Conservation (phyloP, 92 coral and sea anemone genomes). For the Zoanthus solanderi region DNA sequence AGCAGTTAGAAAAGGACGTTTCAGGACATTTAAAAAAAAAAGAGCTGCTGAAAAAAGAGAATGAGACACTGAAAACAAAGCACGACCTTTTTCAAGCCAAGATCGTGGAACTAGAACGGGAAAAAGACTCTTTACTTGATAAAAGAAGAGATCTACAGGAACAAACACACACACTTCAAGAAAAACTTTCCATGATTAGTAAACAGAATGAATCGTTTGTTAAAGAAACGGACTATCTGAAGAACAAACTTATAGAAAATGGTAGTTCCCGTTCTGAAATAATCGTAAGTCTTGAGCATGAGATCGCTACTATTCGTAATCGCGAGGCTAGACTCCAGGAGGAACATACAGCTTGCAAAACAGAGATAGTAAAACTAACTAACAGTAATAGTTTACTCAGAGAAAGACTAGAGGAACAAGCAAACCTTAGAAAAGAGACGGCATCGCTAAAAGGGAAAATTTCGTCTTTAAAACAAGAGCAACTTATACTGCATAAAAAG, state of each 20-base stretch:
- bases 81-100: slow-evolving; percentile 57
- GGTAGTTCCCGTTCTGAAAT: slow-evolving; percentile 34
- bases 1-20: slow-evolving; percentile 17
- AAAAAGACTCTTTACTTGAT: slow-evolving; percentile 17
- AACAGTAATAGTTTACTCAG: background rate
- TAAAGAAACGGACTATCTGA: slow-evolving; percentile 2
- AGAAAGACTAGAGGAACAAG: background rate
- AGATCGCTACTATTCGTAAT: slow-evolving; percentile 30
- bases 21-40: background rate
- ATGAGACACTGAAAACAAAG: slow-evolving; percentile 67
- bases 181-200: slow-evolving; percentile 23
- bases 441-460: slow-evolving; percentile 16
- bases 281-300: slow-evolving; percentile 31
- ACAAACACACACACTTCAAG: slow-evolving; percentile 24
- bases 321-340: slow-evolving; percentile 25
- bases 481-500: slow-evolving; percentile 46
- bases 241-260: slow-evolving; percentile 14
- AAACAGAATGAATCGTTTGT: slow-evolving; percentile 13
- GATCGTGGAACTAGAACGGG: slow-evolving; percentile 28
- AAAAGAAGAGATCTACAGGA: slow-evolving; percentile 42
- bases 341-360: background rate
- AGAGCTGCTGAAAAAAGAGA: slow-evolving; percentile 53
- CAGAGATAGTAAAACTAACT: slow-evolving; percentile 4
- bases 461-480: slow-evolving; percentile 20
- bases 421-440: slow-evolving; percentile 1